Evolutionary conservation across 2,888 invertebrate genomes (phyloP).

Genomic region (Noctua fimbriata): DNA sequence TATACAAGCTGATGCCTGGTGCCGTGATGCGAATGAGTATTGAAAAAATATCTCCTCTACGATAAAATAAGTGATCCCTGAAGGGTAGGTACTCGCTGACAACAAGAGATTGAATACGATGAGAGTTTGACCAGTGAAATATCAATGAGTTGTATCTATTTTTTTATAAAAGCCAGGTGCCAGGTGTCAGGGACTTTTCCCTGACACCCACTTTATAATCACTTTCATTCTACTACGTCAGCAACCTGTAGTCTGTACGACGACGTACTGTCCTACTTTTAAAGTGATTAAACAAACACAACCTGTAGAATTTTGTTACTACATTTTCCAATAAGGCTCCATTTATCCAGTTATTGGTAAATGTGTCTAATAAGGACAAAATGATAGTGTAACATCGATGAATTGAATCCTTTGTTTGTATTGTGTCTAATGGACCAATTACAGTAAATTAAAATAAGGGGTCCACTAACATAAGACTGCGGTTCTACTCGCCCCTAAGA

Average conservation of each 20-base stretch:
- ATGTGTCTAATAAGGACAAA: conserved; percentile 41
- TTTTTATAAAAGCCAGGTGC: too few relatives aligned
- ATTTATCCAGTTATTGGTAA: conserved; percentile 39
- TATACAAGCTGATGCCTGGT: conserved; percentile 25
- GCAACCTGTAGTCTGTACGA: neutral
- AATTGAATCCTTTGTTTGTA: conserved; percentile 50
- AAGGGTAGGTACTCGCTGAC: neutral
- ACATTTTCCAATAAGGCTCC: conserved; percentile 30
- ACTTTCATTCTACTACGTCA: neutral
- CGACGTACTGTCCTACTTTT: neutral
- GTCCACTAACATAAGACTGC: neutral
- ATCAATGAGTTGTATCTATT: neutral
- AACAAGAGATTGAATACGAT: neutral
- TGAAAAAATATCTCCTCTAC: neutral
- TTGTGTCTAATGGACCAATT: conserved; percentile 48
- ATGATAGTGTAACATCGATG: conserved; percentile 40
- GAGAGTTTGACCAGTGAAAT: neutral
- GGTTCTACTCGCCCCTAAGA: neutral
- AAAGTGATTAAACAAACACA: neutral
- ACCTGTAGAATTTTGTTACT: conserved; percentile 16
- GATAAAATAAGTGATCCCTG: neutral
- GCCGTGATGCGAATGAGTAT: neutral
- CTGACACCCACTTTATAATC: too few relatives aligned
- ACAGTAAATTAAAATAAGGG: conserved; percentile 23
- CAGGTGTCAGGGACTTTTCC: neutral